Base-by-base conservation (phyloP, 2,113 vertebrate genomes). In the Struthidea cinerea region DNA sequence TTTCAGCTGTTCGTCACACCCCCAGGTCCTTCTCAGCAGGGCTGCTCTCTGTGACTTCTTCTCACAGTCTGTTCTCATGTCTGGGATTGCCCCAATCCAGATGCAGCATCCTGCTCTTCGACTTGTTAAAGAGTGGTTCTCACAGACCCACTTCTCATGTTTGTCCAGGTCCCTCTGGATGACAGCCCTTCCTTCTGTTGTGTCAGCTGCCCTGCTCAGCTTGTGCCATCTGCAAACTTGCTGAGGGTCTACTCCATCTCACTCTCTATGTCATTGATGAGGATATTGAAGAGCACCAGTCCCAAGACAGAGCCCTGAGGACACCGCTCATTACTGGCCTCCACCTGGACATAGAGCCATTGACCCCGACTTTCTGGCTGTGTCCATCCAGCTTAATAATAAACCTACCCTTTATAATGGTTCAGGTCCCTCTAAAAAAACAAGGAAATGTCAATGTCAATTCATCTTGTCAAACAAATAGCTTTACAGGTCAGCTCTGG, bases 361-460 rank as follows among this genome's bases (percentile, higher is more conserved):
- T 37, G 37, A 33, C 22, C 7, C 37, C 0, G 0, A 37, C 37
- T 37, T 65, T 50, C 44, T 50, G 44, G 3, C 32, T 68, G 21
- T 3, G 23, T 42, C 26, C 37, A 42, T 15, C 32, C 26, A 37
- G 44, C 5, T 50, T 22, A 44, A 42, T 26, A 59, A 57, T 9
- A 59, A 60, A 6, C 3, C 26, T 33, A 56, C 24, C 9, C 21
- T 63, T 89, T 41, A 9, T 11, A 67, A 50, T 49, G 7, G 22
- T 71, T 70, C 20, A 60, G 9, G 4, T 55, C 22, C 14, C 21
- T 78, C 20, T 39, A 35, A 87, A 85, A 76, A 59, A 46, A 15
- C n/a, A 64, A 24, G 22, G 14, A 68, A 44, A 23, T 37, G 12
- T 73, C 33, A 50, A 6, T 22, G 42, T 32, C 49, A 68, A 56